Evolutionary conservation across 2,113 vertebrate species (phyloP).

Genomic region (Lophura nycthemera): DNA sequence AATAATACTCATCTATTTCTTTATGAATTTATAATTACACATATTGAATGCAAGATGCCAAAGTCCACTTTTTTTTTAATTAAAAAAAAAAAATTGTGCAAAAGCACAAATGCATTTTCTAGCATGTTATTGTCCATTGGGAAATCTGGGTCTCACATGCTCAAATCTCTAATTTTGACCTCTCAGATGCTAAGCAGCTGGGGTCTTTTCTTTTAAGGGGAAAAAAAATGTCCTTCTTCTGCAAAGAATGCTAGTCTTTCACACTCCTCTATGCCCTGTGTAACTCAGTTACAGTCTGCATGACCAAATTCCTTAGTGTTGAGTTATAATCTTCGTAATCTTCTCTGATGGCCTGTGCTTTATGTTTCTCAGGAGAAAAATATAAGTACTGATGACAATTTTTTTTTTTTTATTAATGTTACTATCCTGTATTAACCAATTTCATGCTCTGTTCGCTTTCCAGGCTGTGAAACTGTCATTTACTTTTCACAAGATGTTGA

Average conservation of each 20-base stretch:
- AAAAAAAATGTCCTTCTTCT: background rate
- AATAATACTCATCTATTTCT: background rate
- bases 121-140: background rate
- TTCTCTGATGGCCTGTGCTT: background rate
- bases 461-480: background rate
- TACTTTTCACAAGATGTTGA: background rate
- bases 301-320: background rate
- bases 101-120: background rate
- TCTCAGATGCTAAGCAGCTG: background rate
- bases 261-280: background rate
- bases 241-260: background rate
- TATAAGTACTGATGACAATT: background rate
- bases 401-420: background rate
- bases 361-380: background rate
- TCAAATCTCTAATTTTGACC: background rate
- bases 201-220: background rate
- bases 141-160: background rate
- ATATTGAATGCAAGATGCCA: background rate
- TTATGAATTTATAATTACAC: background rate
- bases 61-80: background rate
- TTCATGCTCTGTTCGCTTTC: background rate
- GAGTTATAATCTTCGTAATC: background rate
- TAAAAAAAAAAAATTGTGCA: background rate
- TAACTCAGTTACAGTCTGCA: background rate
- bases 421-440: background rate